These are phyloP conservation scores for Goniozus legneri DNA, from an alignment of 1,140 invertebrate genomes.

Conservation along the genomic window DNA sequence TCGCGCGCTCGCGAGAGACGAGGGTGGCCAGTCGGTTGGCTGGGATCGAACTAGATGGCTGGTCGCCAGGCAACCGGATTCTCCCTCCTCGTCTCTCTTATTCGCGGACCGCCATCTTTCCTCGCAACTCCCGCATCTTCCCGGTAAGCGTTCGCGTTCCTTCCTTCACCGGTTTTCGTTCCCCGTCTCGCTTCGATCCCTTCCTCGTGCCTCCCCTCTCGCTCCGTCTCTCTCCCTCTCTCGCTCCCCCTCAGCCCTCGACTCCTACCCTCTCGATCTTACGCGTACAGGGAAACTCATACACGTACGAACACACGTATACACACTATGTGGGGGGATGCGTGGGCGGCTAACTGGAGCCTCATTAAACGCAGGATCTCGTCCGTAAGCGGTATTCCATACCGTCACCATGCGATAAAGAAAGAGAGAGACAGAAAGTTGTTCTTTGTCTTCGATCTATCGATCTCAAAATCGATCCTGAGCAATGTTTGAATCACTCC, in stretches of 20 bases:
- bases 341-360: too few species aligned
- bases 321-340: too few species aligned
- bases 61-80: constrained; percentile 54
- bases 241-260: background rate
- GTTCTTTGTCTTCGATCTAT: background rate
- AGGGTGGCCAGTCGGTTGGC: constrained; percentile 45
- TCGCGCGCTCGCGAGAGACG: too few species aligned
- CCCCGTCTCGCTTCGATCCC: constrained; percentile 21
- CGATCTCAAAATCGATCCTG: too few species aligned
- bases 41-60: constrained; percentile 55
- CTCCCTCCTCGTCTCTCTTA: constrained; percentile 35
- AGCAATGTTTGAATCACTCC: too few species aligned
- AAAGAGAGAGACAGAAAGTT: background rate
- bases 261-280: background rate
- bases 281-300: constrained; percentile 4
- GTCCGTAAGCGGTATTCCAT: too few species aligned
- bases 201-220: constrained; percentile 1
- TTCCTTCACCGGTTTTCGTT: background rate
- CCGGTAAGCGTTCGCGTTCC: constrained; percentile 6
- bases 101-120: constrained; percentile 6
- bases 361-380: too few species aligned
- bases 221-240: background rate
- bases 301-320: too few species aligned
- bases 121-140: constrained; percentile 16
- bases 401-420: background rate